Evolutionary conservation across 2,113 vertebrate species (phyloP), one percentile per base, ranked within the genome.

Genomic region (Bothrops jararaca): DNA sequence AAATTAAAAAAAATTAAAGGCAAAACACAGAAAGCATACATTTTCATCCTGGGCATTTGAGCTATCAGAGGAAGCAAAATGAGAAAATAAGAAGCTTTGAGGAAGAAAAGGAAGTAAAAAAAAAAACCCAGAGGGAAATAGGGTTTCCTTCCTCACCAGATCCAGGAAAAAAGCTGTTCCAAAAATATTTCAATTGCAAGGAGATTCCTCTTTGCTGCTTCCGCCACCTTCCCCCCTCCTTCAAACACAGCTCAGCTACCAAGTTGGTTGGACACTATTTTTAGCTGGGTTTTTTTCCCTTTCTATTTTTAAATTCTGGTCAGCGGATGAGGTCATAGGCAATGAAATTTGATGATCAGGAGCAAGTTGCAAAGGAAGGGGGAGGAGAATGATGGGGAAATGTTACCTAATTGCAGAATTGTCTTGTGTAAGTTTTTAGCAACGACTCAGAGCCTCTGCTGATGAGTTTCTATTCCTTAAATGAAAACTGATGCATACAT

Each of bases 251-350:
- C 15, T 57, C 90, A 18, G 39, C 39, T 86, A 53, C 39, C 90
- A 85, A 91, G 9, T 86, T 91, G 52, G 69, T 57, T 85, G 39
- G 42, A 22, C 74, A 42, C 18, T 80, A 80, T 80, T 80, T 39
- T 80, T 42, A 80, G 34, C 74, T 80, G 69, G 69, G 69, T 39
- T 80, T 80, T 80, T 80, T 80, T 39, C 5, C 69, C 6, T 42
- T 91, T 86, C 90, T 58, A 91, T 91, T 86, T 91, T 91, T 86
- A 86, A 57, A 91, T 57, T 56, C 52, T 85, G 69, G 69, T 56
- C 52, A 39, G 52, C 3, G 0, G 90, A 56, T 56, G 90, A 91
- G 23, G 90, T 91, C 23, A 42, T 29, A 10, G 54, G 24, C 34
- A 91, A 85, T 56, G 74, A 85, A 85, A 39, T 86, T 91, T 57